These are phyloP conservation scores for Malaclemys terrapin DNA, from an alignment of 2,113 vertebrate genomes.

Conservation along the genomic window DNA sequence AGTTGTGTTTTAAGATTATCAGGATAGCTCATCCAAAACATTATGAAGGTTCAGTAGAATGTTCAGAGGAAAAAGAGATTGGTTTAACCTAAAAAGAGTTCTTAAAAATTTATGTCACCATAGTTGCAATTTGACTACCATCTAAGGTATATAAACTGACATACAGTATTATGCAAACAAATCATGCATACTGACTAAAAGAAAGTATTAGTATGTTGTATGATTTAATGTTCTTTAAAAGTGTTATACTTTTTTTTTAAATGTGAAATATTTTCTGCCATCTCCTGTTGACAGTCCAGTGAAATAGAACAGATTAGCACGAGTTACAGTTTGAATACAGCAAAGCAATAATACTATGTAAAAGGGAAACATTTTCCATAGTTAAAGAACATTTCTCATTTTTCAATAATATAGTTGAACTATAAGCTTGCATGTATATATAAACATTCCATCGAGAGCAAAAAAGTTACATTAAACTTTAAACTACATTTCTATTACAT, in stretches of 20 bases:
- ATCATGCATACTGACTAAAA: background rate
- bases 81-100: background rate
- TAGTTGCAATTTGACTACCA: background rate
- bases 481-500: background rate
- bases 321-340: background rate
- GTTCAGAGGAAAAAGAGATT: background rate
- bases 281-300: background rate
- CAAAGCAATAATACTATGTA: background rate
- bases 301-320: background rate
- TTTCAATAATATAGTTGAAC: background rate
- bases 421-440: background rate
- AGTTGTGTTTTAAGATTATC: background rate
- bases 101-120: background rate
- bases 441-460: background rate
- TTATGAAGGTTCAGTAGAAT: background rate
- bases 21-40: background rate
- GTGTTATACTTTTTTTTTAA: background rate
- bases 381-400: slow-evolving; percentile 38
- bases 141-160: background rate
- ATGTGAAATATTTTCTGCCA: background rate
- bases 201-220: background rate
- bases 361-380: background rate
- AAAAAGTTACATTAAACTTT: background rate
- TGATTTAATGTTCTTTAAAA: background rate
- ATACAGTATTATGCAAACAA: rapidly evolving